Base-by-base conservation (phyloP, 2,888 invertebrate species). In the Pandemis corylana region DNA sequence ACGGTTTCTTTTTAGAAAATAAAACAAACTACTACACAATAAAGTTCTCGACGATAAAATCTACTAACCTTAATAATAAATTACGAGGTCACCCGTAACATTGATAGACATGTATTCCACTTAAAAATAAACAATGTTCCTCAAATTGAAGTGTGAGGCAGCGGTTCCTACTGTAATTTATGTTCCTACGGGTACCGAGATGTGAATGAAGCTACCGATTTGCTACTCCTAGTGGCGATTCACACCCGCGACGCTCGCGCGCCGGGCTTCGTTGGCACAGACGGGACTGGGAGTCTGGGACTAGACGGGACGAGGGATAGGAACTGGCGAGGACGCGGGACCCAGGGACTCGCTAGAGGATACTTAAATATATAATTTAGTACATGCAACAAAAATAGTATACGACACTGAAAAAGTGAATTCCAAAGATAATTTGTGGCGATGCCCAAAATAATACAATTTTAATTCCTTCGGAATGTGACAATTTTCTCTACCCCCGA, bases 61-160 rank as follows among this genome's bases (percentile, higher is more conserved):
- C 90, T 92, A 91, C 90, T 91, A 91, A 88, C 89, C 92, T 93
- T 94, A 94, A 90, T 93, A 91, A 90, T 90, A 92, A 91, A 90
- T 87, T 89, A 91, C 89, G 89, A 91, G 87, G 83, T 85, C 86
- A 91, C 89, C 91, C 91, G 90, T 89, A 90, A 88, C 80, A 81
- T 87, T 85, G 81, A 84, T 87, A 87, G 87, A 87, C 89, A 89
- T 84, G 88, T 87, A 87, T 91, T 91, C 88, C 88, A 88, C 90
- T 90, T 91, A 91, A 86, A 86, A 88, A 88, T 87, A 88, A 87
- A 85, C 80, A 84, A 83, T 65, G 80, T 83, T 84, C 88, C 82
- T 83, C 82, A 88, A 88, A 87, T 85, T 82, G 83, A 79, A 84
- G 78, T 79, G 81, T 84, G 84, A 82, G 83, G 84, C 79, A 79